Base-by-base conservation (phyloP, 2,888 invertebrate species). In the Drosophila limbata region DNA sequence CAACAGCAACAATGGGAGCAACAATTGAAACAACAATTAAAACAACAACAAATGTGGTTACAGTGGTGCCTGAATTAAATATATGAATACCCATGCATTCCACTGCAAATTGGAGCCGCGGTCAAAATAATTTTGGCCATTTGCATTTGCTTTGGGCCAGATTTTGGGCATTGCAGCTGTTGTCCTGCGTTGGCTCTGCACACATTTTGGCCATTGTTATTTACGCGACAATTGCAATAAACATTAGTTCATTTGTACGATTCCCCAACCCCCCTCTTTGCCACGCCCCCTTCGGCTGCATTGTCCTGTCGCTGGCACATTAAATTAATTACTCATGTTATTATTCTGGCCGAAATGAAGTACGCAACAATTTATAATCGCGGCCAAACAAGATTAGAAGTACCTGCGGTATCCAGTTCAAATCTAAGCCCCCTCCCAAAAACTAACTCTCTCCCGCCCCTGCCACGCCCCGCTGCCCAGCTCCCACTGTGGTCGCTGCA, bases 291-390 rank as follows among this genome's bases (percentile, higher is more conserved):
- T 33, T 6, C 25, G 31, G 37, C n/a, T 48, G 72, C 56, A 67
- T 45, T 59, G 39, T 82, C 77, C 75, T 88, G 89, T 81, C 79
- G 79, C 81, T 89, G 91, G 90, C 90, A 89, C 88, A 90, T 91
- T 90, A 90, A 91, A 90, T 90, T 90, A 90, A 90, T 90, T 90
- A 91, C 91, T 91, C 90, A 84, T 90, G 90, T 90, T 90, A 91
- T 91, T 90, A 90, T 90, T 91, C 90, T 84, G 89, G 90, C 83
- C 83, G 74, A 88, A 90, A 91, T 90, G 90, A 90, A 90, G 90
- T 90, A 90, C 90, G 90, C 88, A 88, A 89, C 90, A 90, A 90
- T 90, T 90, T 90, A 90, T 90, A 91, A 91, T 89, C 86, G 82
- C 77, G 82, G 78, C 81, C 79, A 90, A 90, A 91, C 86, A 90